A percentile compares a stretch with the other conserved stretches of the same genome.
Conservation (phyloP, 2,888 invertebrate genomes). For the Apamea anceps region DNA sequence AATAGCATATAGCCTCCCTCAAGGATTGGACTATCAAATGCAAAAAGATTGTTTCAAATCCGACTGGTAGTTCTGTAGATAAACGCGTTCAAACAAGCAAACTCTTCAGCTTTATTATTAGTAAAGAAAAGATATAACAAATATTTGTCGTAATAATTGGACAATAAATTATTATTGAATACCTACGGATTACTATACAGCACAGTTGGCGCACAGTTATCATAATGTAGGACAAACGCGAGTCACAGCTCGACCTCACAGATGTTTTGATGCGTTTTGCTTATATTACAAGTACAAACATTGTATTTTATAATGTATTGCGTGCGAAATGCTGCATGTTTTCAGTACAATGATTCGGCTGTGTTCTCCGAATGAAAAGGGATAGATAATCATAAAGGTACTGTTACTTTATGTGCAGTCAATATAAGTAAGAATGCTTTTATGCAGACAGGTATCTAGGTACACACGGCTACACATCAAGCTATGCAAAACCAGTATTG, state of each 20-base stretch:
- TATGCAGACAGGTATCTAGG: background rate
- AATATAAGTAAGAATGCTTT: background rate
- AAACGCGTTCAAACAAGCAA: background rate
- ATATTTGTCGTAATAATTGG: background rate
- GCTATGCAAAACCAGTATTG: too few relatives aligned
- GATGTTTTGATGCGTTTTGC: constrained; percentile 63
- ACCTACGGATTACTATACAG: constrained; percentile 17
- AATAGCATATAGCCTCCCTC: background rate
- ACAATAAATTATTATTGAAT: constrained; percentile 30
- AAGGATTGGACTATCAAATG: background rate
- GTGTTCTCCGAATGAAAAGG: constrained; percentile 12
- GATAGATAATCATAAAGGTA: background rate
- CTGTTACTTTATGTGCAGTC: background rate
- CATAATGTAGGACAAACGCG: constrained; percentile 70
- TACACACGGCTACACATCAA: too few relatives aligned
- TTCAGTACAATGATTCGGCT: constrained; percentile 11
- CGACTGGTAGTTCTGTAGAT: too few relatives aligned
- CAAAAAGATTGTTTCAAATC: background rate
- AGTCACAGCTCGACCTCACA: constrained; percentile 72
- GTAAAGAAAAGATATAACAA: background rate
- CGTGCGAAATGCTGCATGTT: constrained; percentile 24
- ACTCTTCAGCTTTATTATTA: background rate
- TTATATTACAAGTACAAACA: constrained; percentile 17
- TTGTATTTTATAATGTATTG: constrained; percentile 13
- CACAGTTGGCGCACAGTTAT: constrained; percentile 57